phyloP scores from a whole-genome alignment of 64 coral and sea anemone species.

The Actinia equina region DNA sequence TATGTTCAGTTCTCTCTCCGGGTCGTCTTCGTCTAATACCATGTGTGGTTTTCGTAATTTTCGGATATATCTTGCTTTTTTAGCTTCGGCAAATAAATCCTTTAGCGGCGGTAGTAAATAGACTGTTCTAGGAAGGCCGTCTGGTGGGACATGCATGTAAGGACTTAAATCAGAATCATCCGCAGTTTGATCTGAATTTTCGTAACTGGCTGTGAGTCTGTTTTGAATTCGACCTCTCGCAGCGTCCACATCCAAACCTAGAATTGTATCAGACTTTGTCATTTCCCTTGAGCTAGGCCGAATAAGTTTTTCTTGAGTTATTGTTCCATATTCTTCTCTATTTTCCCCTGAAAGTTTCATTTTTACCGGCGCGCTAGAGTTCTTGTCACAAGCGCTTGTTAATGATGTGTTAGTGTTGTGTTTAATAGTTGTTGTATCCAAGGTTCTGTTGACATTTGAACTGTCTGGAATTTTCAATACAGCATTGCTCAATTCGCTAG shows the following conservation, averaged over 20 bases:
- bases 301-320: neutral
- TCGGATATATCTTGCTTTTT: slow-evolving; percentile 88
- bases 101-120: slow-evolving; percentile 80
- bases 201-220: slow-evolving; percentile 30
- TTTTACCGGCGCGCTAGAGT: neutral
- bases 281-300: neutral
- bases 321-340: neutral
- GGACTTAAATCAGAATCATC: slow-evolving; percentile 54
- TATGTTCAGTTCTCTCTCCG: slow-evolving; percentile 83
- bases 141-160: slow-evolving; percentile 88
- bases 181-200: neutral
- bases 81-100: slow-evolving; percentile 78
- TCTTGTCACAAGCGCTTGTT: neutral
- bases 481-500: neutral
- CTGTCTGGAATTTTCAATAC: neutral
- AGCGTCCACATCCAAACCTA: slow-evolving; percentile 39
- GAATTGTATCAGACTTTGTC: neutral
- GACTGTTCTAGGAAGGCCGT: slow-evolving; percentile 76
- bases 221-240: slow-evolving; percentile 72
- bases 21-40: slow-evolving; percentile 64
- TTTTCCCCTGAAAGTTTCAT: neutral
- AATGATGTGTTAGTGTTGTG: neutral
- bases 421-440: neutral
- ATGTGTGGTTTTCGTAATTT: slow-evolving; percentile 60
- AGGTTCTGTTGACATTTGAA: slow-evolving; percentile 2